These are phyloP conservation scores for Platycercus adscitus DNA, from an alignment of 2,113 vertebrate genomes.

Conservation along the genomic window DNA sequence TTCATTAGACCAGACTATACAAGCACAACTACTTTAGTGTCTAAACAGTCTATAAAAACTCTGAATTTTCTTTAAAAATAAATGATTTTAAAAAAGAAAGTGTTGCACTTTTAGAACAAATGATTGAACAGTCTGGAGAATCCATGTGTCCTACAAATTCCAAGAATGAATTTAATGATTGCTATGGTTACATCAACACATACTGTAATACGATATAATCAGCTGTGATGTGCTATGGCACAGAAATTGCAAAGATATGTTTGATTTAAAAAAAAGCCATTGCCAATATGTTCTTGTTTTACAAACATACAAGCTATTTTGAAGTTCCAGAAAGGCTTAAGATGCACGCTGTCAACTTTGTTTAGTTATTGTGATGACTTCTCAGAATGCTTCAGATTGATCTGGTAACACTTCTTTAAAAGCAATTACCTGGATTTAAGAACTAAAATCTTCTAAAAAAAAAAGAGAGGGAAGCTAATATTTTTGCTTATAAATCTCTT, in stretches of 20 bases:
- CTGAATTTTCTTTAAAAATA: background rate
- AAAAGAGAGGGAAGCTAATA: background rate
- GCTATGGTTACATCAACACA: conserved; percentile 47
- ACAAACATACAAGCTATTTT: conserved; percentile 41
- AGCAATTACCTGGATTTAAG: background rate
- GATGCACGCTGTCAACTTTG: conserved; percentile 9
- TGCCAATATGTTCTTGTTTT: conserved; percentile 47
- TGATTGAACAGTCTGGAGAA: background rate
- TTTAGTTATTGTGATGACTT: background rate
- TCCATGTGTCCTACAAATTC: background rate
- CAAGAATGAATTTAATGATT: conserved; percentile 39
- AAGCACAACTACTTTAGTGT: background rate
- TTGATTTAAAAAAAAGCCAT: conserved; percentile 31
- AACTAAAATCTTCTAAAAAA: background rate
- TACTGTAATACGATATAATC: conserved; percentile 36
- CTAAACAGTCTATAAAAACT: background rate
- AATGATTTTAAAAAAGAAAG: background rate
- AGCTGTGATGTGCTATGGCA: conserved; percentile 42
- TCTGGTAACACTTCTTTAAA: background rate
- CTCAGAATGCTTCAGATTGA: background rate
- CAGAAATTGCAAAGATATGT: conserved; percentile 26
- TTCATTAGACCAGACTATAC: background rate
- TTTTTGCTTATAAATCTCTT: background rate
- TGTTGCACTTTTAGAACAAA: background rate
- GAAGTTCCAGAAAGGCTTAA: conserved; percentile 27